Evolutionary conservation across 1,140 invertebrate species (phyloP).

Genomic region (Bombus superbus): DNA sequence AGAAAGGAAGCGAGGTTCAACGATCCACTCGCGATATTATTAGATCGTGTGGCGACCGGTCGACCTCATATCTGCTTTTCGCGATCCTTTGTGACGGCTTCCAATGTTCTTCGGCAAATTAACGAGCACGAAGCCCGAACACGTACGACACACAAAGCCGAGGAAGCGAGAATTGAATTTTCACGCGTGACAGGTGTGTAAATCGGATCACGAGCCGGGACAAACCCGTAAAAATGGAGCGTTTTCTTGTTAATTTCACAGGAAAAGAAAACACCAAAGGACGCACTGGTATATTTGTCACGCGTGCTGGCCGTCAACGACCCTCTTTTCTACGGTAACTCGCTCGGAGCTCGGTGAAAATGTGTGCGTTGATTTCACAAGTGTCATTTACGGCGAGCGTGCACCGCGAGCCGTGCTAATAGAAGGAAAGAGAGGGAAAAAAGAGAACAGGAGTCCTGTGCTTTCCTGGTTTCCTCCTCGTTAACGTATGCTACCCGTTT

Average conservation of each 20-base stretch:
- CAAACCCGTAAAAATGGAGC: background rate
- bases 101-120: background rate
- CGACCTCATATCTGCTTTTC: constrained; percentile 54
- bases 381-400: constrained; percentile 54
- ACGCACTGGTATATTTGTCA: constrained; percentile 31
- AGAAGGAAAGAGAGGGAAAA: background rate
- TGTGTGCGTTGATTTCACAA: constrained; percentile 56
- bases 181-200: background rate
- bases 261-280: background rate
- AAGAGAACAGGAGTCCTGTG: background rate
- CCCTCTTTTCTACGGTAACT: constrained; percentile 6
- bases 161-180: background rate
- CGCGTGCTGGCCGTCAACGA: constrained; percentile 41
- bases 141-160: background rate
- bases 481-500: constrained; percentile 4
- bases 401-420: background rate
- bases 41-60: constrained; percentile 50
- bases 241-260: background rate
- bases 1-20: constrained; percentile 70
- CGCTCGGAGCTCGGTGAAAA: constrained; percentile 42
- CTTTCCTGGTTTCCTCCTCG: constrained; percentile 26
- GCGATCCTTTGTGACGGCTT: constrained; percentile 15
- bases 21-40: constrained; percentile 71
- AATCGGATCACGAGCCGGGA: background rate
- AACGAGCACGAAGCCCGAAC: background rate